Conservation (phyloP, 1,140 invertebrate genomes). For the Drosophila orosa region DNA sequence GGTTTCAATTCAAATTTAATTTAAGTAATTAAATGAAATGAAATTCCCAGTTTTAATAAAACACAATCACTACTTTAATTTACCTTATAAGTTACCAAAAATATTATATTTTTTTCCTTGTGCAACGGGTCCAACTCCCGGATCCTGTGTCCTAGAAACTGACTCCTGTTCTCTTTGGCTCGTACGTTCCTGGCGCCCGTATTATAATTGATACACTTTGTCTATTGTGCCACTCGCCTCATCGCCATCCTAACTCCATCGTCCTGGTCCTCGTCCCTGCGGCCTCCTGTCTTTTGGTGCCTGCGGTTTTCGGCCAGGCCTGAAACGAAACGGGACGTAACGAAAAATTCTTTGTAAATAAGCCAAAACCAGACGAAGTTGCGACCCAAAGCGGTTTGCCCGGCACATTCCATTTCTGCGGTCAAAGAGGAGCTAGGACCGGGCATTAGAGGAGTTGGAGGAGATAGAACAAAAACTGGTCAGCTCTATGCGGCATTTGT, state of each 20-base stretch:
- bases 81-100: neutral
- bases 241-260: constrained; percentile 9
- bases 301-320: constrained; percentile 38
- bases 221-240: constrained; percentile 35
- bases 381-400: constrained; percentile 60
- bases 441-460: neutral
- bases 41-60: too few relatives aligned
- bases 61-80: too few relatives aligned
- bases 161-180: constrained; percentile 2
- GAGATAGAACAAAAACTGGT: constrained; percentile 5
- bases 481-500: constrained; percentile 16
- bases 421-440: constrained; percentile 11
- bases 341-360: constrained; percentile 71
- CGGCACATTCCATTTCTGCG: constrained; percentile 40
- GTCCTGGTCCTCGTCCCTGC: neutral
- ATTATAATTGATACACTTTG: constrained; percentile 82
- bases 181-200: constrained; percentile 57
- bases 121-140: constrained; percentile 1
- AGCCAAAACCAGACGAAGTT: constrained; percentile 58
- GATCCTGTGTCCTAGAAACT: constrained; percentile 5
- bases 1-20: neutral
- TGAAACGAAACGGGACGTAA: constrained; percentile 57
- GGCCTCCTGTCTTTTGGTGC: constrained; percentile 17
- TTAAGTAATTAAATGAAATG: too few relatives aligned
- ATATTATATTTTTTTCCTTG: constrained; percentile 2